Conservation (phyloP, 2,888 invertebrate species). For the Leptura quadrifasciata region DNA sequence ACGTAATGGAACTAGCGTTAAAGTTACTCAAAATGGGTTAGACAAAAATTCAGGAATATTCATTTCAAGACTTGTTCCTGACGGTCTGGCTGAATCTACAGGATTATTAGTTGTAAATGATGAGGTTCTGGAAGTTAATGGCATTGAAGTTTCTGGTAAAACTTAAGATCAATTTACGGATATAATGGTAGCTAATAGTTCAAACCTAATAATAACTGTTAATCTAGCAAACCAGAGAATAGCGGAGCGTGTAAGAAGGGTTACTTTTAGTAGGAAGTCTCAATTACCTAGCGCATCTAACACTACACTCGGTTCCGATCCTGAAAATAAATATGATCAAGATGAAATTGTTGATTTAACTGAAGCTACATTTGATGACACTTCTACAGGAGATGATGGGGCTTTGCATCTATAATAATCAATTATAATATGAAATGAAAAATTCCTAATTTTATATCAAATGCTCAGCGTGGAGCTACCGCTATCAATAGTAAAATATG, state of each 20-base stretch:
- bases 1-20: constrained; percentile 88
- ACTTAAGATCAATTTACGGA: constrained; percentile 99
- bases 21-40: constrained; percentile 89
- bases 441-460: constrained; percentile 31
- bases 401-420: constrained; percentile 65
- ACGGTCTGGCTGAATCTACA: constrained; percentile 97
- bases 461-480: neutral
- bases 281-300: constrained; percentile 83
- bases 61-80: constrained; percentile 97
- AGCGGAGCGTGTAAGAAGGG: constrained; percentile 81
- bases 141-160: constrained; percentile 99
- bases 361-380: constrained; percentile 64
- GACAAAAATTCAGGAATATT: constrained; percentile 97
- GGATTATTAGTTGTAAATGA: constrained; percentile 98
- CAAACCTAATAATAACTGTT: constrained; percentile 98
- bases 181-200: constrained; percentile 99
- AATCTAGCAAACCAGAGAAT: constrained; percentile 98
- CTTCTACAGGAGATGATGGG: constrained; percentile 68
- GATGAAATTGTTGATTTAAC: constrained; percentile 95
- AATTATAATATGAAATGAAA: constrained; percentile 4
- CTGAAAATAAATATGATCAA: constrained; percentile 79
- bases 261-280: constrained; percentile 85
- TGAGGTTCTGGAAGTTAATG: constrained; percentile 99
- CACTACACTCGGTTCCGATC: constrained; percentile 74
- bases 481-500: too few relatives aligned